Base-by-base conservation (phyloP, 1,140 invertebrate species). In the Diplogasteroides magnus region DNA sequence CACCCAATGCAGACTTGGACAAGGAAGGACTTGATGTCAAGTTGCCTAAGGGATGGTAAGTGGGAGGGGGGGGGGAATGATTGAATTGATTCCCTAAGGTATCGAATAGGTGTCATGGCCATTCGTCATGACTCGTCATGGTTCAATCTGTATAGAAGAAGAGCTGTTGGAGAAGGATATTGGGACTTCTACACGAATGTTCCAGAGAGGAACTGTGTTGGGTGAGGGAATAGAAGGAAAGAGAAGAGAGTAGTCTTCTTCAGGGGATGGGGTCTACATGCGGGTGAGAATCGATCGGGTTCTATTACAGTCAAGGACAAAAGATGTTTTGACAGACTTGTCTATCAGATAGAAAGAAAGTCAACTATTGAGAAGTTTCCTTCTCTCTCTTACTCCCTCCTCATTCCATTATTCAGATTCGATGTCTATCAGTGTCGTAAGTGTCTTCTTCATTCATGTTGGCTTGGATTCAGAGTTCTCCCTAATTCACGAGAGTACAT, bases 181-280 rank as follows among this genome's bases (percentile, higher is more conserved):
- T 81, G 79, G 79, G 79, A 81, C 61, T 81, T 81, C 60, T 81
- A 81, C 58, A 81, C 79, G 23, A 80, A 81, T 71, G 76, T 81
- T 70, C 79, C 79, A 1, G 79, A 81, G 61, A 72, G 79, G 56
- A 81, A 77, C 61, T 81, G 79, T 69, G 75, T 79, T 26, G 79
- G 79, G 79, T 81, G 57, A 29, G 26, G 2, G 29, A 57, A 66
- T 64, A 25, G 32, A n/a, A 1, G 14, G 23, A 14, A 23, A 2
- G 58, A 32, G 28, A 58, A 65, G 55, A 27, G 1, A 1, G 19
- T 32, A 23, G 25, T 65, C 28, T 29, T 58, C 72, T 76, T 31
- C 58, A 81, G 79, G 61, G 78, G 76, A 14, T 81, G 76, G 31
- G 79, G 79, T 2, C 65, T 81, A 6, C 79, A 81, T 72, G 79